Conservation (phyloP, 2,888 invertebrate genomes). For the Drosophila monieri region DNA sequence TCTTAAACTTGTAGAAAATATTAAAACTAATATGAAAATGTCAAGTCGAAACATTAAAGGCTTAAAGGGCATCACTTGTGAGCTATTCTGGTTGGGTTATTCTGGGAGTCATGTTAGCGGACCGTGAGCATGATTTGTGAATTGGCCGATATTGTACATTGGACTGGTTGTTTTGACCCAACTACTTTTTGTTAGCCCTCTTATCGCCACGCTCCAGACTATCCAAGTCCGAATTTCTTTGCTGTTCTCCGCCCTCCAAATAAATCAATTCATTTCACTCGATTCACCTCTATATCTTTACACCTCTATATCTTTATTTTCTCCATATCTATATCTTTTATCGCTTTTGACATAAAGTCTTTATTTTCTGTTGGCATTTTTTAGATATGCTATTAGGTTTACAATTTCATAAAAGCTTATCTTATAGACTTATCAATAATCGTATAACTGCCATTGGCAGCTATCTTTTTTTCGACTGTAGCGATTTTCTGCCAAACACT, state of each 20-base stretch:
- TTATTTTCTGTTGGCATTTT: not conserved
- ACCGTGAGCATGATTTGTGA: constrained; percentile 24
- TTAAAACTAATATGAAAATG: no score
- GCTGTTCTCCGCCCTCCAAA: not conserved
- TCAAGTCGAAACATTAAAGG: not conserved
- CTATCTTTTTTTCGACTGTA: not conserved
- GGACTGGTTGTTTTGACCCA: constrained; percentile 27
- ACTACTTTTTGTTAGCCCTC: constrained; percentile 25
- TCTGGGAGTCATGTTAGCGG: constrained; percentile 30
- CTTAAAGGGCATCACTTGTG: not conserved
- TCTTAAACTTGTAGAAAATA: no score
- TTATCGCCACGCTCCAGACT: constrained; percentile 24
- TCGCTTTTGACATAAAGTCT: not conserved
- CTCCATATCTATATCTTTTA: not conserved
- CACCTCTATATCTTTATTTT: not conserved
- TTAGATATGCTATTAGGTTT: not conserved
- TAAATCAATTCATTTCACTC: constrained; percentile 10
- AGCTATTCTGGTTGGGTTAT: constrained; percentile 14
- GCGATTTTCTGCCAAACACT: not conserved
- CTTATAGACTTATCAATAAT: not conserved
- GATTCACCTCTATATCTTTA: not conserved
- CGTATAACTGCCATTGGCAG: not conserved
- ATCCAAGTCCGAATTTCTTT: constrained; percentile 13
- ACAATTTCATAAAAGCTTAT: not conserved
- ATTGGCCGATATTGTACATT: constrained; percentile 22